Base-by-base conservation (phyloP, 2,797 vertebrate genomes). In the Hemitrygon akajei region DNA sequence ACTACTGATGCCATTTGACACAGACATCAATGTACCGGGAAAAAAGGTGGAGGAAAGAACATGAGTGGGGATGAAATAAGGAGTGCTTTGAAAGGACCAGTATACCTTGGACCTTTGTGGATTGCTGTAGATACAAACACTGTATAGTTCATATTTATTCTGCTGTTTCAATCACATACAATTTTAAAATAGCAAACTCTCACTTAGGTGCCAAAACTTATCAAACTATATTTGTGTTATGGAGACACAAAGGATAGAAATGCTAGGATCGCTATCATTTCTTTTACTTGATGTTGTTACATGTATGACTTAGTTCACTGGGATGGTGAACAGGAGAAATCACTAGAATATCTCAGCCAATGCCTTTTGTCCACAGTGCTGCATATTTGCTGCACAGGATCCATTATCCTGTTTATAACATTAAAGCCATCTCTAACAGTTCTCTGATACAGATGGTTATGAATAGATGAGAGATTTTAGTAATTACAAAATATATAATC, bases 401-500 rank as follows among this genome's bases (percentile, higher is more conserved):
- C 47, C 14, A 60, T 87, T 60, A 63, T 11, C 25, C 27, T 34
- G 58, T 87, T 87, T 66, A 25, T 86, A n/a, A 86, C 56, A 60
- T 58, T 66, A 66, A 89, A 7, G 5, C 86, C 58, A 89, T 89
- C 86, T 37, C 30, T 2, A 89, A 20, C 86, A 69, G 86, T 20
- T 94, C 94, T 92, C 94, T 95, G 95, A 95, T 95, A 95, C 95
- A 95, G 95, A 95, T 95, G 95, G 95, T 96, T 96, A 96, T 95
- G 95, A 96, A 96, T 96, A 95, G 96, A 96, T 95, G 95, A 94
- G 95, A 95, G 96, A 96, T 95, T 96, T 95, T 80, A 93, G 95
- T 95, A 96, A 96, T 95, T 95, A 97, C 94, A 95, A 95, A 94
- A 95, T 95, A 95, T 95, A 95, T 96, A 96, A 96, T 96, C 94